Evolutionary conservation across 2,888 invertebrate genomes (phyloP), one percentile per base, ranked within the genome.

Genomic region (Fabriciana adippe): DNA sequence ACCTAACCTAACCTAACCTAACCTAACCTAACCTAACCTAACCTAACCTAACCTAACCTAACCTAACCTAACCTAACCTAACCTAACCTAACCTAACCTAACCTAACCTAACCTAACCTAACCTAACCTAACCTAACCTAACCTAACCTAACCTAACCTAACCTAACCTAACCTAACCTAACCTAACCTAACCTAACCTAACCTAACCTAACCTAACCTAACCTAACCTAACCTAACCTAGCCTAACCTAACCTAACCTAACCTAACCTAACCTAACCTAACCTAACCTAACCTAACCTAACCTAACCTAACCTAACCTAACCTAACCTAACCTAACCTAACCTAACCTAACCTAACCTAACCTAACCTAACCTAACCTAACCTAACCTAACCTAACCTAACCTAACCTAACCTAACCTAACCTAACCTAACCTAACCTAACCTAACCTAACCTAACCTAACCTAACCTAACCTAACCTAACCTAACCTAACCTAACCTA

Each of bases 91-190:
- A 54, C 54, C 54, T 54, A 54, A 54, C 54, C 54, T 54, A 26
- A 26, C 26, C 54, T 51, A n/a, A 53, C 61, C 50, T 26, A 67
- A 67, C 67, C 67, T 67, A 67, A 67, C 67, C 67, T 68, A 68
- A 68, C 68, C 68, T 68, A 68, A 68, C 68, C 64, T 68, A 68
- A 68, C 68, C 68, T 68, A 68, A 68, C 68, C 68, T 68, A 68
- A 68, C 68, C 68, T 68, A 68, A 68, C 68, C 68, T 68, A 68
- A 68, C 68, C 68, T 68, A 68, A 68, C 68, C 68, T 68, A 68
- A 68, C 68, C 64, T 68, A 68, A 64, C 68, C 68, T 64, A 68
- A 64, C 68, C 68, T 68, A 64, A 64, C 68, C 68, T 68, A 68
- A 64, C 68, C 68, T 64, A 68, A 64, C 68, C 68, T 68, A 64